Percentiles rank a stretch among this genome's conserved stretches.
These are phyloP conservation scores for Podarcis lilfordi DNA, from an alignment of 2,797 vertebrate species.

Conservation along the genomic window DNA sequence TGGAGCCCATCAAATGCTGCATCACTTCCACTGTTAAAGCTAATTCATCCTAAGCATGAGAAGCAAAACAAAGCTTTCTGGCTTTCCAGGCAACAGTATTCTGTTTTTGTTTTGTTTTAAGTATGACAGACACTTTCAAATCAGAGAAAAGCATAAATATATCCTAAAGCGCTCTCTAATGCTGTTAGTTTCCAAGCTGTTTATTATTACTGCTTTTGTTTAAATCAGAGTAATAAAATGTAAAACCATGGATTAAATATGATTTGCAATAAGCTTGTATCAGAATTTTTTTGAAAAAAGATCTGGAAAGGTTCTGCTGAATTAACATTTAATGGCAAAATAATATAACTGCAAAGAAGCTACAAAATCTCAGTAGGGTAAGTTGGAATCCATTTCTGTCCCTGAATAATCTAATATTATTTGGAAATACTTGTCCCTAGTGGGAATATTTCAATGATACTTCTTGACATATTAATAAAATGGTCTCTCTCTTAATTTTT, in stretches of 20 bases:
- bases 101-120: not conserved
- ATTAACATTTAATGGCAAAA: constrained; percentile 23
- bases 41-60: not conserved
- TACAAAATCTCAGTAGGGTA: not conserved
- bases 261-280: constrained; percentile 19
- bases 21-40: not conserved
- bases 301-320: constrained; percentile 14
- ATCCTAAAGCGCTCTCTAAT: not conserved
- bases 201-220: constrained; percentile 33
- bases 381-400: not conserved
- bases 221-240: constrained; percentile 35
- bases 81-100: not conserved
- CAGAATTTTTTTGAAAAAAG: constrained; percentile 19
- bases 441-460: not conserved
- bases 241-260: constrained; percentile 40
- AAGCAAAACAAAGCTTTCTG: not conserved
- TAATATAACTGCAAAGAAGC: constrained; percentile 20
- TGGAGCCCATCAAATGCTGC: not conserved
- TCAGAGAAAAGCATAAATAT: constrained; percentile 31
- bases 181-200: constrained; percentile 19
- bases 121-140: constrained; percentile 11
- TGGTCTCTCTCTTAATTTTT: not conserved
- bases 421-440: constrained; percentile 17
- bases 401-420: constrained; percentile 4
- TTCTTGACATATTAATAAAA: constrained; percentile 7